Percentiles rank a stretch among this genome's conserved stretches.
Evolutionary conservation across 2,888 invertebrate species (phyloP).

Genomic region (Alloplasta piceator): DNA sequence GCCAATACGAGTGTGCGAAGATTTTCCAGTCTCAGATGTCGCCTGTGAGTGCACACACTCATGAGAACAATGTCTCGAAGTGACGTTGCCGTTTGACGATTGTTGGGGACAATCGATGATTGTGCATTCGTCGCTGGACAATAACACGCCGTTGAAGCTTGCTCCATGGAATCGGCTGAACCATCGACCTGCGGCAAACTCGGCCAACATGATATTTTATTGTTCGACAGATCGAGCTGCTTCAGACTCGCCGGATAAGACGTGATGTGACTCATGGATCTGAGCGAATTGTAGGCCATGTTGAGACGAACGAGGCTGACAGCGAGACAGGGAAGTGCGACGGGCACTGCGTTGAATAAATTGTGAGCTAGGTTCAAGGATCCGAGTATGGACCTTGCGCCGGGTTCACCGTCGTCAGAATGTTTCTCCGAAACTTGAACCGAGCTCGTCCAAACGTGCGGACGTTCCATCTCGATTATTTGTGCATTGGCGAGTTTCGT

Average conservation of each 20-base stretch:
- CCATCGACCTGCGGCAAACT: slow-evolving; percentile 89
- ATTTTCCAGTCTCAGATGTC: slow-evolving; percentile 92
- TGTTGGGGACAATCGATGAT: slow-evolving; percentile 77
- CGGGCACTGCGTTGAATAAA: slow-evolving; percentile 93
- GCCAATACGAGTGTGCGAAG: slow-evolving; percentile 93
- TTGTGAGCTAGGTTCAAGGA: slow-evolving; percentile 96
- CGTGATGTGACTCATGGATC: slow-evolving; percentile 87
- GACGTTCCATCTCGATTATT: slow-evolving; percentile 87
- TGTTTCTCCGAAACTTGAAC: slow-evolving; percentile 89
- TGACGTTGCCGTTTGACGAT: slow-evolving; percentile 85
- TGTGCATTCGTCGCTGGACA: slow-evolving; percentile 83
- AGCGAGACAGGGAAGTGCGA: slow-evolving; percentile 95
- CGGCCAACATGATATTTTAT: slow-evolving; percentile 95
- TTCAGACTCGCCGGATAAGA: slow-evolving; percentile 95
- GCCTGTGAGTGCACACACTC: slow-evolving; percentile 93
- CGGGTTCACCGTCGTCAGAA: slow-evolving; percentile 85
- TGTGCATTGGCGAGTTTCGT: slow-evolving; percentile 81
- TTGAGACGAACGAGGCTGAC: slow-evolving; percentile 94
- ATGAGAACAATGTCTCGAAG: slow-evolving; percentile 90
- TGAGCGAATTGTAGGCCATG: slow-evolving; percentile 93
- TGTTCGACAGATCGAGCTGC: slow-evolving; percentile 96
- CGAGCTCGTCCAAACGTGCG: slow-evolving; percentile 90
- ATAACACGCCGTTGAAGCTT: slow-evolving; percentile 90
- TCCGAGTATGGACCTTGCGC: slow-evolving; percentile 87
- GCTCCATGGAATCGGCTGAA: slow-evolving; percentile 87